Base-by-base conservation (phyloP, 2,888 invertebrate genomes). In the Macrostomum cliftonense region DNA sequence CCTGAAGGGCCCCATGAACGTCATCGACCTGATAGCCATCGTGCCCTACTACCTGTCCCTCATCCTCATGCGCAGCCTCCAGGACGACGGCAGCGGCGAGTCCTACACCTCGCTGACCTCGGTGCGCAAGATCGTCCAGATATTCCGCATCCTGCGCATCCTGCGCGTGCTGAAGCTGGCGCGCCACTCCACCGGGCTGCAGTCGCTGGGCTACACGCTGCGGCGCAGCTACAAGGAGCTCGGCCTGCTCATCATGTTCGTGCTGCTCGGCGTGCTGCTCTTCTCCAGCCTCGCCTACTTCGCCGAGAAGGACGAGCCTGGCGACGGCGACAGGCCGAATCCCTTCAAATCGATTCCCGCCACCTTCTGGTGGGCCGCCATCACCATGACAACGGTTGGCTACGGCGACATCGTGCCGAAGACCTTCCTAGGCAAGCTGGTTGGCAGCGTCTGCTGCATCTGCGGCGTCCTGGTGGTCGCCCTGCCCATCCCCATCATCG, bases 401-500 rank as follows among this genome's bases (percentile, higher is more conserved):
- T 95, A 95, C 79, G 95, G 95, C 76, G 95, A 88, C 77, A 85
- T 88, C 75, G 83, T 81, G 76, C 88, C 95, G 72, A 88, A 83
- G 71, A 95, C 95, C 71, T 81, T 84, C 72, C 80, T 89, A 76
- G 97, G 97, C 76, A 95, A 95, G 78, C 81, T 95, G 77, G 93
- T 97, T 77, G 97, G 95, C 78, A 86, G 88, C 78, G 88, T 93
- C 77, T 95, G 95, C 82, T 95, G 95, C 80, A 88, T 97, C 77
- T 95, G 93, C 81, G 97, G 97, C 77, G 95, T 45, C 76, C 80
- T 97, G 82, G 95, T 95, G 79, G 88, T 97, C 80, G 95, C 95
- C 78, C 83, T 97, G 78, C 97, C 97, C 79, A 95, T 97, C 81
- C 95, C 97, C 76, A 95, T 97, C 80, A 95, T 97, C 77, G 97